Base-by-base conservation (phyloP, 2,797 vertebrate genomes). In the Silurus lanzhouensis region DNA sequence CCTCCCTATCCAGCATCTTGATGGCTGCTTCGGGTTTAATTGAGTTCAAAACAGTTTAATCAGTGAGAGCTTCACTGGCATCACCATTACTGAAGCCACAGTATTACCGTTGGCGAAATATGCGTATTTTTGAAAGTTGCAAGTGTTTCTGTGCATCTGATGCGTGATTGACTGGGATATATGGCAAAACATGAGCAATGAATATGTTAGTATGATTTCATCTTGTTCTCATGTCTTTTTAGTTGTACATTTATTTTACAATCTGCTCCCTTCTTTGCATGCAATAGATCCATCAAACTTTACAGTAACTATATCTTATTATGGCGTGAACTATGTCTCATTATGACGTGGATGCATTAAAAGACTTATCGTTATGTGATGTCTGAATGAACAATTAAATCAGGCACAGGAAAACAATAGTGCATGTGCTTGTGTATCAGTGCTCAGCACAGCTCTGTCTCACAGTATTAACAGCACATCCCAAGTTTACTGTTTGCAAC, bases 251-350 rank as follows among this genome's bases (percentile, higher is more conserved):
- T 67, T 19, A 38, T 46, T 63, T 60, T 89, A 82, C 91, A 90
- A 92, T 91, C 87, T 89, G 70, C 79, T 87, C 89, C 91, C 92
- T 91, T 93, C 92, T 93, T 91, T 91, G 91, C 93, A 83, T 92
- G 90, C 94, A 93, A 93, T 94, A 92, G 91, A 93, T 93, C 91
- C 82, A 88, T 38, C 3, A 52, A 52, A 52, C 48, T 52, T 52
- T 52, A 52, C 48, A 52, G 8, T 52, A 10, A 52, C 20, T 88
- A 88, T 90, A 92, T 83, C 91, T 90, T 89, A 31, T 19, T 78
- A 61, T 44, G 76, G 22, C 12, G 19, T 31, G 14, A 48, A 84
- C 20, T 88, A 88, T 90, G 92, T 83, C 91, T 90, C 90, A 31
- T 19, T 78, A 61, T 44, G 76, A 38, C 12, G 19, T 31, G 14